Evolutionary conservation across 2,797 vertebrate species (phyloP).

Genomic region (Tokudaia tokunoshimensis): DNA sequence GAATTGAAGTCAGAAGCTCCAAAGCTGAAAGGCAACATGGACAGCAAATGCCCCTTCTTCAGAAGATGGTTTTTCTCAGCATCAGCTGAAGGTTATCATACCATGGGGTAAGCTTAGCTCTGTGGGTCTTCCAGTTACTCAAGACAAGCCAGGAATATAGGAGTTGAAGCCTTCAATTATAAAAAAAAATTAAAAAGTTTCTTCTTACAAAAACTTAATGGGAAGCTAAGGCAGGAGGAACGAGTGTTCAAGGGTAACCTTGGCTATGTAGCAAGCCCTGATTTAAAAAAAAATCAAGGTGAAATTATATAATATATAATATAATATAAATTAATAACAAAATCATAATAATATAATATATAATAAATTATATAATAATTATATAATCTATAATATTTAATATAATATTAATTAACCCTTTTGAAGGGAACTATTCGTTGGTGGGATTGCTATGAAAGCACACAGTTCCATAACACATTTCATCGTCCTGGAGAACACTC

Average conservation of each 20-base stretch:
- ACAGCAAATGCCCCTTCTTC: too few relatives aligned
- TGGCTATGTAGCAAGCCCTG: background rate
- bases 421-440: background rate
- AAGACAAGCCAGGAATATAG: background rate
- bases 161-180: too few relatives aligned
- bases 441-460: background rate
- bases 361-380: too few relatives aligned
- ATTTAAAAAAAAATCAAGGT: background rate
- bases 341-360: too few relatives aligned
- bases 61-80: rapidly evolving
- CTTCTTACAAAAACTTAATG: background rate
- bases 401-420: background rate
- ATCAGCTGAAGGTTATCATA: rapidly evolving
- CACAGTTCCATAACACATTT: background rate
- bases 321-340: too few relatives aligned
- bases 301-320: background rate
- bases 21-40: background rate
- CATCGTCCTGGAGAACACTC: background rate
- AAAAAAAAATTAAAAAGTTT: background rate
- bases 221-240: background rate
- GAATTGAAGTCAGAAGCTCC: background rate
- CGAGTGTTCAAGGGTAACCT: background rate
- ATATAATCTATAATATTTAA: too few relatives aligned
- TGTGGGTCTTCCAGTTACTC: background rate
- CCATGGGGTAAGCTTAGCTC: rapidly evolving